phyloP scores from a whole-genome alignment of 1,140 invertebrate species.

The Sesamia nonagrioides region DNA sequence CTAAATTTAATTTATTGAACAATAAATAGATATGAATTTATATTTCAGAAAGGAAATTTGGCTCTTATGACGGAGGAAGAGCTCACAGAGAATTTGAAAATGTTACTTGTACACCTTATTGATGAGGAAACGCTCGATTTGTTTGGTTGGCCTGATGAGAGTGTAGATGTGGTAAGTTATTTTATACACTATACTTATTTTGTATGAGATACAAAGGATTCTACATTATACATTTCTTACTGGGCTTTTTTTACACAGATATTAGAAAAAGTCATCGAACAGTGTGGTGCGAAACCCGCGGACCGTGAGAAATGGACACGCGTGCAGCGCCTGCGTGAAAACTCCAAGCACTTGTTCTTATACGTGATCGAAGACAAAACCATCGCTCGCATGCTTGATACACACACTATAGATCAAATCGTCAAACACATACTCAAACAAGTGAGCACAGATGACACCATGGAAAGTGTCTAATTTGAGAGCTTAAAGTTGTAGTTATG shows the following conservation, averaged over 20 bases:
- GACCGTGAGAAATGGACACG: slow-evolving; percentile 73
- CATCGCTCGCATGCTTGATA: slow-evolving; percentile 77
- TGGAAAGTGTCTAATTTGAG: background rate
- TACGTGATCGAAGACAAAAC: slow-evolving; percentile 77
- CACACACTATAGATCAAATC: slow-evolving; percentile 82
- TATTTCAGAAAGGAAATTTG: slow-evolving; percentile 61
- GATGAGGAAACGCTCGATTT: slow-evolving; percentile 71
- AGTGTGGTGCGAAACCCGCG: slow-evolving; percentile 72
- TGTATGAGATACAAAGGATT: background rate
- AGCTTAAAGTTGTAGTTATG: background rate
- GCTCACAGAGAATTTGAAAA: slow-evolving; percentile 69
- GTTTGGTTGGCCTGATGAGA: slow-evolving; percentile 76
- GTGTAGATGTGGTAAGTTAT: slow-evolving; percentile 69
- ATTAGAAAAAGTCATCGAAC: slow-evolving; percentile 76
- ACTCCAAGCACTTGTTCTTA: slow-evolving; percentile 80
- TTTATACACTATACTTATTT: slow-evolving; percentile 4
- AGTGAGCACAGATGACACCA: slow-evolving; percentile 53
- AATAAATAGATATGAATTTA: slow-evolving; percentile 34
- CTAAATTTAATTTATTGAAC: background rate
- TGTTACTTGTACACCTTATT: slow-evolving; percentile 72
- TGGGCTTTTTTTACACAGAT: slow-evolving; percentile 59
- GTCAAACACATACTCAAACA: slow-evolving; percentile 71
- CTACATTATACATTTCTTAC: background rate
- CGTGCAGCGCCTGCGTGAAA: slow-evolving; percentile 80
- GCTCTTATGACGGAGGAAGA: slow-evolving; percentile 78